phyloP scores from a whole-genome alignment of 2,113 vertebrate genomes.

The Protobothrops mucrosquamatus region DNA sequence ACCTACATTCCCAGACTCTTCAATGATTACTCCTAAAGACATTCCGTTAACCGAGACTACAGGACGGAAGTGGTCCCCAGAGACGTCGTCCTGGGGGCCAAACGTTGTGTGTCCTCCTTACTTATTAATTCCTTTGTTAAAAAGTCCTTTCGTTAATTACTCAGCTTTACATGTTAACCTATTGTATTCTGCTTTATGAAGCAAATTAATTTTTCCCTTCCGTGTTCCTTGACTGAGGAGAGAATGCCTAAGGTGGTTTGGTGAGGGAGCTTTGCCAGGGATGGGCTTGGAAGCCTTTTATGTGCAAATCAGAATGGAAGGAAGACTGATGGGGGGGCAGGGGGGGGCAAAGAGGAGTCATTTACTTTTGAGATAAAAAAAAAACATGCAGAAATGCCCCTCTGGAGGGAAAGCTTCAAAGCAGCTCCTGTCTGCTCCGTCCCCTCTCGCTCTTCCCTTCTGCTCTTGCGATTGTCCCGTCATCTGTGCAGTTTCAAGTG shows the following conservation, averaged over 20 bases:
- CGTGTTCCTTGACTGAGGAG: neutral
- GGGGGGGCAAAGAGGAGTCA: too few relatives aligned
- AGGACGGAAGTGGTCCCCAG: too few relatives aligned
- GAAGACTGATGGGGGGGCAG: too few relatives aligned
- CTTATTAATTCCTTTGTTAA: neutral
- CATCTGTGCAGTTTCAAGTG: accelerated
- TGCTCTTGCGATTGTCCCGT: neutral
- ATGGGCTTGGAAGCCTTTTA: neutral
- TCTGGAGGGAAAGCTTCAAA: neutral
- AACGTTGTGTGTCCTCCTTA: too few relatives aligned
- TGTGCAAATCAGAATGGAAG: neutral
- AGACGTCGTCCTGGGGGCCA: too few relatives aligned
- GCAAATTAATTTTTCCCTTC: neutral
- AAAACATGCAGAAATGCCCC: neutral
- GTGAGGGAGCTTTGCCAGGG: too few relatives aligned
- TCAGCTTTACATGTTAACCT: neutral
- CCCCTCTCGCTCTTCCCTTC: neutral
- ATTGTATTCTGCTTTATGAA: too few relatives aligned
- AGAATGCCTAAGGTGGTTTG: neutral
- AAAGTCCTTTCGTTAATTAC: too few relatives aligned
- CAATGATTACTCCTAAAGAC: too few relatives aligned
- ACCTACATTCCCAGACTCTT: too few relatives aligned
- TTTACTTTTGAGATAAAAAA: conserved; percentile 6
- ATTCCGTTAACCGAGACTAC: too few relatives aligned
- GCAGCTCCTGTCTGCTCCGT: neutral